Conservation (phyloP, 2,797 vertebrate species). For the Tiaroga cobitis region DNA sequence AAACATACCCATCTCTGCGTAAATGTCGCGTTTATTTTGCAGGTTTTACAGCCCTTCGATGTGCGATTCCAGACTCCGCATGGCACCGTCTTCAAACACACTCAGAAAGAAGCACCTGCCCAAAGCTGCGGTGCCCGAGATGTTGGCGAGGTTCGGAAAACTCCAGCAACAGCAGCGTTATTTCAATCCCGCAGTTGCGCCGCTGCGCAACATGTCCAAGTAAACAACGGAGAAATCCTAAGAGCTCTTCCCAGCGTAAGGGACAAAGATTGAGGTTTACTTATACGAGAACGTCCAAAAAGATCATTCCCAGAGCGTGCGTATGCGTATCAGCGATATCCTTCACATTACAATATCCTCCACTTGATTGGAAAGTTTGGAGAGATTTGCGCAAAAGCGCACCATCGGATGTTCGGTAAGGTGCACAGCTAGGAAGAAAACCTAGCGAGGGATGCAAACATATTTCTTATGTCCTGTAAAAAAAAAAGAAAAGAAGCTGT, state of each 20-base stretch:
- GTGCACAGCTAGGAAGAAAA: slow-evolving; percentile 25
- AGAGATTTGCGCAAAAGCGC: slow-evolving; percentile 38
- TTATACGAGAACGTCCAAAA: slow-evolving; percentile 8
- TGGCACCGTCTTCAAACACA: slow-evolving; percentile 65
- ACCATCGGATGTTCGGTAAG: slow-evolving; percentile 14
- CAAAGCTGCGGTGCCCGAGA: slow-evolving; percentile 47
- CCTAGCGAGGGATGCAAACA: slow-evolving; percentile 8
- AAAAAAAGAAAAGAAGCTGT: not conserved
- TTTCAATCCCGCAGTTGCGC: slow-evolving; percentile 55
- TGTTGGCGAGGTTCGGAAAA: slow-evolving; percentile 40
- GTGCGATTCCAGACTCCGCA: slow-evolving; percentile 71
- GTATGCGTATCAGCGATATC: not conserved
- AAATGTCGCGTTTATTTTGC: slow-evolving; percentile 65
- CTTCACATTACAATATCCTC: slow-evolving; percentile 19
- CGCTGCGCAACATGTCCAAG: slow-evolving; percentile 55
- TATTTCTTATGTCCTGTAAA: slow-evolving; percentile 18
- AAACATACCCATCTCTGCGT: slow-evolving; percentile 80
- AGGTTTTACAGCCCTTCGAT: slow-evolving; percentile 65
- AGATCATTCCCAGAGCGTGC: slow-evolving; percentile 7
- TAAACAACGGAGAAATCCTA: slow-evolving; percentile 3
- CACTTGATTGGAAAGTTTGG: slow-evolving; percentile 38
- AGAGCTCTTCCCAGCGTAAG: slow-evolving; percentile 11
- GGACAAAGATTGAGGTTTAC: not conserved
- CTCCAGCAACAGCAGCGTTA: slow-evolving; percentile 40
- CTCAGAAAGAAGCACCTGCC: slow-evolving; percentile 52